These are phyloP conservation scores for Distichodus sexfasciatus DNA, from an alignment of 2,797 vertebrate species.

Conservation along the genomic window DNA sequence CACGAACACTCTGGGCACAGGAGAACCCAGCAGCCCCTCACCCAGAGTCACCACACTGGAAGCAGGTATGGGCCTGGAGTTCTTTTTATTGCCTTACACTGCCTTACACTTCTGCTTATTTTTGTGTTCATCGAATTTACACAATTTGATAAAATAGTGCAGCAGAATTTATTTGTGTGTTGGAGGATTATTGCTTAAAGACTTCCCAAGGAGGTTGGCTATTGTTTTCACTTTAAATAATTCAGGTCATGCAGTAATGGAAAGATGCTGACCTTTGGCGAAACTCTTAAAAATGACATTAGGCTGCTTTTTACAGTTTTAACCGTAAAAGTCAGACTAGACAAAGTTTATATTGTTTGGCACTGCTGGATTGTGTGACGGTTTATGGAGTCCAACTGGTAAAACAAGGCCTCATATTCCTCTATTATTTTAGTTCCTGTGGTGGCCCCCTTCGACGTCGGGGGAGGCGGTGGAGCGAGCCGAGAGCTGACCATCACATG, in stretches of 20 bases:
- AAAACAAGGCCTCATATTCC: conserved; percentile 7
- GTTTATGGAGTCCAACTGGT: neutral
- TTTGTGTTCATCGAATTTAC: too few relatives aligned
- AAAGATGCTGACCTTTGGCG: conserved; percentile 67
- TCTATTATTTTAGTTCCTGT: conserved; percentile 80
- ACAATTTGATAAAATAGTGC: too few relatives aligned
- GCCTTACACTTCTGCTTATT: too few relatives aligned
- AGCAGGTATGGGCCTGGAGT: conserved; percentile 72
- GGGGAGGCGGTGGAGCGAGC: conserved; percentile 89
- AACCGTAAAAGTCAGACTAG: neutral
- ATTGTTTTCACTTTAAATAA: conserved; percentile 40
- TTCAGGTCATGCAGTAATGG: conserved; percentile 55
- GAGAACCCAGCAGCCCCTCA: conserved; percentile 88
- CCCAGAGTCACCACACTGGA: conserved; percentile 82
- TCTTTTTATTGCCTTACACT: neutral
- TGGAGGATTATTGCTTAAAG: conserved; percentile 4
- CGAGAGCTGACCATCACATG: conserved; percentile 94
- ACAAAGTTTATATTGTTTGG: conserved; percentile 55
- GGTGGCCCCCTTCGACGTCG: conserved; percentile 91
- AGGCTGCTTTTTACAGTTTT: too few relatives aligned
- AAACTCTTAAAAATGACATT: too few relatives aligned
- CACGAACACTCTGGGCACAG: conserved; percentile 88
- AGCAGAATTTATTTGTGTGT: neutral
- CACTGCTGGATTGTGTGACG: conserved; percentile 28
- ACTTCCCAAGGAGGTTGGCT: conserved; percentile 22